Evolutionary conservation across 2,797 vertebrate species (phyloP).

Genomic region (Cyprinella venusta): DNA sequence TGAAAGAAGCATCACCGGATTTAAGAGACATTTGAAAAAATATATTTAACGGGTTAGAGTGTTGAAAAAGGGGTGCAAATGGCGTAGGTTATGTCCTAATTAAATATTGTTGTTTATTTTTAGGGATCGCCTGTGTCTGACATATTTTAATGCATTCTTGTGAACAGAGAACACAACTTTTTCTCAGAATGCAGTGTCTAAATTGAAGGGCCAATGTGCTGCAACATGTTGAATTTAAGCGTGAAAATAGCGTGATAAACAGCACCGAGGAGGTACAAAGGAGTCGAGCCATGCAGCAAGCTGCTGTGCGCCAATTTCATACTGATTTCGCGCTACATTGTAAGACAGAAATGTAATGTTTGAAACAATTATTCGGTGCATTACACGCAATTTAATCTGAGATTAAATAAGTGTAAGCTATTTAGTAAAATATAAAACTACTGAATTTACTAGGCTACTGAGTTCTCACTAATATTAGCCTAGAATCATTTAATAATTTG

Average conservation of each 20-base stretch:
- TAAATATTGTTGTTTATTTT: neutral
- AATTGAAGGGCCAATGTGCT: slow-evolving; percentile 61
- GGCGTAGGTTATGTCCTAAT: neutral
- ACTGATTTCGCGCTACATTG: slow-evolving; percentile 75
- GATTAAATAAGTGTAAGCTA: too few relatives aligned
- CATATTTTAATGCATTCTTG: neutral
- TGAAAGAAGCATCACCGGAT: neutral
- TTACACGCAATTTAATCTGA: slow-evolving; percentile 74
- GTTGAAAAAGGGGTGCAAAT: neutral
- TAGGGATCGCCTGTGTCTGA: neutral
- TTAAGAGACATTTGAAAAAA: neutral
- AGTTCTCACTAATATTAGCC: neutral
- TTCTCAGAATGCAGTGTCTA: neutral
- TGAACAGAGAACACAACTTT: neutral
- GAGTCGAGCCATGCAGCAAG: slow-evolving; percentile 40
- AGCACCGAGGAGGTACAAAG: slow-evolving; percentile 69
- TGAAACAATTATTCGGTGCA: slow-evolving; percentile 70
- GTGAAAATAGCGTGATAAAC: slow-evolving; percentile 76
- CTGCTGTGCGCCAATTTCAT: slow-evolving; percentile 73
- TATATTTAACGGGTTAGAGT: neutral
- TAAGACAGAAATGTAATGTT: slow-evolving; percentile 54
- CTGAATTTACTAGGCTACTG: neutral
- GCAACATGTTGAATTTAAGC: slow-evolving; percentile 70
- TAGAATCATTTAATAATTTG: neutral
- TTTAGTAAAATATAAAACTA: too few relatives aligned